Evolutionary conservation across 37 sponge, comb jelly and placozoan genomes (phyloP).

Genomic region (Ianthella basta): DNA sequence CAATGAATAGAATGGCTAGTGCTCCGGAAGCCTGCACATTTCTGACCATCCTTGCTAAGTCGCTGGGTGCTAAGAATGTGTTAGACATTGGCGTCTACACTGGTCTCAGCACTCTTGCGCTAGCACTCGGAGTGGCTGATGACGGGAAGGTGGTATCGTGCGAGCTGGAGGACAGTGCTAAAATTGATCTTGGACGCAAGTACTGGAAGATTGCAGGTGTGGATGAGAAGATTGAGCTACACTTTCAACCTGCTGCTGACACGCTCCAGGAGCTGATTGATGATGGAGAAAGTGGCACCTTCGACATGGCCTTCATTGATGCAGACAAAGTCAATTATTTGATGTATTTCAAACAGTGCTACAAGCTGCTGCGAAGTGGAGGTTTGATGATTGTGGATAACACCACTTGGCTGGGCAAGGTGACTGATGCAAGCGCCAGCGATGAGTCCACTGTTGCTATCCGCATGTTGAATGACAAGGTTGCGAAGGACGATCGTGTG

Average conservation of each 20-base stretch:
- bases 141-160: constrained; percentile 89
- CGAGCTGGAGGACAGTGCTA: constrained; percentile 70
- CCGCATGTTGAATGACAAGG: constrained; percentile 58
- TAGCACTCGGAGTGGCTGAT: constrained; percentile 74
- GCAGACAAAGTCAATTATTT: constrained; percentile 80
- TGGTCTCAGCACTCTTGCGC: constrained; percentile 76
- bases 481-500: constrained; percentile 68
- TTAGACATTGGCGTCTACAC: constrained; percentile 86
- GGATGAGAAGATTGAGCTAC: constrained; percentile 75
- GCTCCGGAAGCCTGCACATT: constrained; percentile 61
- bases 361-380: constrained; percentile 66
- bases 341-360: constrained; percentile 59
- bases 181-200: constrained; percentile 51
- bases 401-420: constrained; percentile 75
- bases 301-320: constrained; percentile 84
- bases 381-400: constrained; percentile 88
- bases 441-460: constrained; percentile 53
- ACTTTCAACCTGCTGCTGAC: constrained; percentile 68
- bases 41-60: constrained; percentile 49
- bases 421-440: constrained; percentile 49
- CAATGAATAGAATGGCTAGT: constrained; percentile 48
- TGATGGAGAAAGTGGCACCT: constrained; percentile 77
- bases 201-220: constrained; percentile 87
- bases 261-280: constrained; percentile 78
- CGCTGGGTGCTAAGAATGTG: constrained; percentile 66